phyloP scores from a whole-genome alignment of 2,113 vertebrate genomes.

The Poeciliopsis retropinna region DNA sequence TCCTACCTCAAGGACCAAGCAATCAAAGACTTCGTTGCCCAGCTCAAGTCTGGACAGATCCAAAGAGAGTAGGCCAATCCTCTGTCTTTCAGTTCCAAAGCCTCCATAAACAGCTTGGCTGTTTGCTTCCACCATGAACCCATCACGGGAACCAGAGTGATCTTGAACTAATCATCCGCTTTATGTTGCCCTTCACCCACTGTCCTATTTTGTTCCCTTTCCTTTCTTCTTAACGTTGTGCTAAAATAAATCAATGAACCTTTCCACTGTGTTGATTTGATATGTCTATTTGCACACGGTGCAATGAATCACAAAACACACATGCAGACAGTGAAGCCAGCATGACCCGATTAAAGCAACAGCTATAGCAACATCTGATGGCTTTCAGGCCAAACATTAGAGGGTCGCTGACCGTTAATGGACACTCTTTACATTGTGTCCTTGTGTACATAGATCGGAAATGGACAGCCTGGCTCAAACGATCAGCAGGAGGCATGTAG shows the following conservation, averaged over 20 bases:
- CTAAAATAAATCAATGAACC: constrained; percentile 82
- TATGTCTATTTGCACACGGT: constrained; percentile 7
- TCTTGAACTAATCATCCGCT: constrained; percentile 46
- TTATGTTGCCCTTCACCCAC: constrained; percentile 20
- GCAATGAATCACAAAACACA: constrained; percentile 1
- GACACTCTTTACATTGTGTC: constrained; percentile 55
- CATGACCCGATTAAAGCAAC: background rate
- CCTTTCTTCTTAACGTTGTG: constrained; percentile 53
- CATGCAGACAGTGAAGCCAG: constrained; percentile 5
- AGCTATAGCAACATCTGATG: background rate
- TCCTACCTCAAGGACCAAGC: constrained; percentile 92
- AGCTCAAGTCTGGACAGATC: constrained; percentile 90
- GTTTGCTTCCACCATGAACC: constrained; percentile 42
- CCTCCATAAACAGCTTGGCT: constrained; percentile 12
- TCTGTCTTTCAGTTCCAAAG: constrained; percentile 27
- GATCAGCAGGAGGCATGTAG: constrained; percentile 88
- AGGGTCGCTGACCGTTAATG: constrained; percentile 9
- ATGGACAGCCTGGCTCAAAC: constrained; percentile 72
- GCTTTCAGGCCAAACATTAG: background rate
- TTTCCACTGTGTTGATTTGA: constrained; percentile 67
- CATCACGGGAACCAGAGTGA: constrained; percentile 45
- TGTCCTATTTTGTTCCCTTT: constrained; percentile 10
- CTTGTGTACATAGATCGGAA: constrained; percentile 81
- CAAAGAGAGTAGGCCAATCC: constrained; percentile 90
- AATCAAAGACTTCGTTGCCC: constrained; percentile 93